Evolutionary conservation across 2,113 vertebrate species (phyloP), one percentile per base, ranked within the genome.

Genomic region (Brachyistius frenatus): DNA sequence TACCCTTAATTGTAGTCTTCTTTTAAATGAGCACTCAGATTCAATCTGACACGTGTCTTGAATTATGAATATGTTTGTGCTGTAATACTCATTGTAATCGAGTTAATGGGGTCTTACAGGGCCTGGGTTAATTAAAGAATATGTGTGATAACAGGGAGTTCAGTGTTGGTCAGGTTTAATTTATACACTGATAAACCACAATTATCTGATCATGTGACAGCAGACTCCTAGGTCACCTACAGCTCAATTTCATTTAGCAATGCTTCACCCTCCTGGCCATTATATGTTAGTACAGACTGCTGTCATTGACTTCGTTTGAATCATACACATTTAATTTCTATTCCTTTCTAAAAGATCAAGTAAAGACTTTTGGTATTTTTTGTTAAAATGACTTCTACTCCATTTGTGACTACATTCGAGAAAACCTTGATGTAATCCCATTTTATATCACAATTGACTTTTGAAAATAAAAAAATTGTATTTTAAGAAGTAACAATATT

Each of bases 231-330:
- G 53, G 6, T 31, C 11, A 13, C 14, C 53, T 7, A 3, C 33
- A 57, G 4, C 32, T 35, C 9, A 7, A 10, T 63, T 56, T 11
- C 53, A n/a, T 83, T 84, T 35, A 76, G 72, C 76, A 89, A 83
- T 91, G 78, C 85, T 78, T 62, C 91, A 7, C 84, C 76, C 91
- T 88, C 5, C 63, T 78, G 91, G 83, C 33, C 72, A 41, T 15
- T 8, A 54, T 23, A 10, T 64, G 83, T 23, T 13, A 90, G 2
- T 90, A 37, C 90, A 85, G 7, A 23, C 9, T 8, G 6, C 3
- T 23, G 5, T 30, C 11, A 14, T 2, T 1, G 2, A 7, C 41
- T 23, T 23, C 23, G 23, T 23, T 23, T 13, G 41, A 13, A 13
- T 11, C 13, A 44, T 23, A 31, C 8, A 16, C 3, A 60, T 15